Conservation (phyloP, 2,797 vertebrate species). For the Threskiornis aethiopicus region DNA sequence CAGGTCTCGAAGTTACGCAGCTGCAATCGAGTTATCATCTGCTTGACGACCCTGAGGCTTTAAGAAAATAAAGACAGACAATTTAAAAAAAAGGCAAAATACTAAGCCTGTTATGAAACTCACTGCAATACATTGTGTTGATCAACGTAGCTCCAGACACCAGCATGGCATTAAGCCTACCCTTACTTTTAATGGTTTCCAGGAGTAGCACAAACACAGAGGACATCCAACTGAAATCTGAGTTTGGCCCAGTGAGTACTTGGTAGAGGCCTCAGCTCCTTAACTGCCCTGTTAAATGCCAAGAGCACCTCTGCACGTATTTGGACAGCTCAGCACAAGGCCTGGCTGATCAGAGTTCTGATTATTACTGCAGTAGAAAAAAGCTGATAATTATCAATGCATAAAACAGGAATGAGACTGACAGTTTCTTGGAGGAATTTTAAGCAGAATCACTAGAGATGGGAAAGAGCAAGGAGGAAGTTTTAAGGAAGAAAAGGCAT, state of each 20-base stretch:
- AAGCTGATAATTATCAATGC: neutral
- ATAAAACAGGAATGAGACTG: neutral
- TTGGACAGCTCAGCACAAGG: neutral
- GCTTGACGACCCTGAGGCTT: conserved; percentile 92
- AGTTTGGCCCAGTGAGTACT: neutral
- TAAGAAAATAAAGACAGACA: conserved; percentile 4
- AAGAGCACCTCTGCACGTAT: neutral
- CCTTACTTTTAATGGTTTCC: neutral
- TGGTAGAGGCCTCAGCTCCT: neutral
- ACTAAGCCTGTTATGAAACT: neutral
- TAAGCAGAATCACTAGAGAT: neutral
- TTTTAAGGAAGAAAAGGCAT: neutral
- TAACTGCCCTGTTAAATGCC: neutral
- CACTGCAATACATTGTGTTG: neutral
- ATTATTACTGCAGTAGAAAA: neutral
- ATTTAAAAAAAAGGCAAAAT: neutral
- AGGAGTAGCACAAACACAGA: neutral
- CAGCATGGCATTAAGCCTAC: neutral
- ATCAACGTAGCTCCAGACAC: neutral
- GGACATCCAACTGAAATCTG: neutral
- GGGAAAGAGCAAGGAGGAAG: neutral
- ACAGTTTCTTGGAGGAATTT: neutral
- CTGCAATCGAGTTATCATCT: conserved; percentile 87
- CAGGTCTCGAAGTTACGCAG: conserved; percentile 76
- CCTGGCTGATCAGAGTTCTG: neutral